A percentile compares a stretch with the other conserved stretches of the same genome.
Evolutionary conservation across 1,140 invertebrate genomes (phyloP).

Genomic region (Brachionus paranguensis): DNA sequence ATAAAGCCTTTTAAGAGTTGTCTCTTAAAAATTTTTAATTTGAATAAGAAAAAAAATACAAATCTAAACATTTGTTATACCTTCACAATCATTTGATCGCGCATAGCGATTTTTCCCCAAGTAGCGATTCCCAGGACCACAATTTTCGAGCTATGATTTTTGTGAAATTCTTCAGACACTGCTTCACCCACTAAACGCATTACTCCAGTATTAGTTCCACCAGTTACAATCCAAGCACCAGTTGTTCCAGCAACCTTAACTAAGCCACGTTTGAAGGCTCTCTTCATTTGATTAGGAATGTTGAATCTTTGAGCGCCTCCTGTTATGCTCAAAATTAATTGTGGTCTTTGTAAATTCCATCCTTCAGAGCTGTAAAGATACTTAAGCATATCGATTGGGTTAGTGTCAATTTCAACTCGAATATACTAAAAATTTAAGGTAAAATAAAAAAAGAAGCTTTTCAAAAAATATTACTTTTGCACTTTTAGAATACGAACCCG

Average conservation of each 20-base stretch:
- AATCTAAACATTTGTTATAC: not conserved
- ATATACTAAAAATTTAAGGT: constrained; percentile 9
- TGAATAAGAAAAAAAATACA: not conserved
- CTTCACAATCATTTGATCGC: not conserved
- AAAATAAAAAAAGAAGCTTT: not conserved
- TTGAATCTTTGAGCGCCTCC: constrained; percentile 83
- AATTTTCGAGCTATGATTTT: constrained; percentile 59
- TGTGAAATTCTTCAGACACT: constrained; percentile 63
- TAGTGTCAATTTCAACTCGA: constrained; percentile 12
- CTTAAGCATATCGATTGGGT: not conserved
- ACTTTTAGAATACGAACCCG: constrained; percentile 4
- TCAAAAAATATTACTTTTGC: not conserved
- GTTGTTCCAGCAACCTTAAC: constrained; percentile 93
- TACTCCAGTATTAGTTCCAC: constrained; percentile 86
- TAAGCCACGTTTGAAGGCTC: constrained; percentile 83
- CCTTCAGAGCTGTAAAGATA: constrained; percentile 58
- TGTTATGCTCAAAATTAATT: constrained; percentile 90
- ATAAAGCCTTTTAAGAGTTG: not conserved
- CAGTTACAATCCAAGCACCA: constrained; percentile 92
- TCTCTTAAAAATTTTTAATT: not conserved
- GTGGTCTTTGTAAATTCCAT: constrained; percentile 90
- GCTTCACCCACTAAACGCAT: constrained; percentile 62
- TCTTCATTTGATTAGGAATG: constrained; percentile 84
- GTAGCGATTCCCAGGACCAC: constrained; percentile 56
- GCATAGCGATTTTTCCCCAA: constrained; percentile 22